phyloP scores from a whole-genome alignment of 2,113 vertebrate genomes.

The Coryphaenoides rupestris region DNA sequence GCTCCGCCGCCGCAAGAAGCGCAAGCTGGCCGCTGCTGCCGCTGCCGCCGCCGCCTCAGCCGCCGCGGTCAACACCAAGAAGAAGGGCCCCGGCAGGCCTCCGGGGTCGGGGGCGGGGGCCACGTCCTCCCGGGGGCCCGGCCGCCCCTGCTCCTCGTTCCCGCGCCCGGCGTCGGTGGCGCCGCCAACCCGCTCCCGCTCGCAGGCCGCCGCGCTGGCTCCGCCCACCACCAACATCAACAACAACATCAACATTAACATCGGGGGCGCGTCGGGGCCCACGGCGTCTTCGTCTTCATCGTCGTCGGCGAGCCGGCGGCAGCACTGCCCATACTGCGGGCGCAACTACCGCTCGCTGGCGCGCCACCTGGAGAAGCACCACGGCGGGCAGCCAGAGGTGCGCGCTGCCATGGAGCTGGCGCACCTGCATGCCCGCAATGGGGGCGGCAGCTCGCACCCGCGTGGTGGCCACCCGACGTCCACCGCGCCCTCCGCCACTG shows the following conservation, averaged over 20 bases:
- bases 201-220: conserved; percentile 46
- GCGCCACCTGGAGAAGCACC: conserved; percentile 75
- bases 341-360: conserved; percentile 73
- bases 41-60: no score
- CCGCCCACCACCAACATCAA: conserved; percentile 73
- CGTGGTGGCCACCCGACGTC: conserved; percentile 27
- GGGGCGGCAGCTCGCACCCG: conserved; percentile 47
- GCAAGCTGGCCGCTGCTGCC: conserved; percentile 60
- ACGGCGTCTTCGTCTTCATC: no score
- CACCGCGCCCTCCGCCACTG: no score
- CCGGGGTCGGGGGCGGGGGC: not conserved
- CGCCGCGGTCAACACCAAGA: conserved; percentile 37
- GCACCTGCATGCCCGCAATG: conserved; percentile 42
- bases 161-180: conserved; percentile 45
- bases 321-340: conserved; percentile 73
- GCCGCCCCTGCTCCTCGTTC: conserved; percentile 67
- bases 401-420: conserved; percentile 72
- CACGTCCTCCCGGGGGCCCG: conserved; percentile 46
- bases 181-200: conserved; percentile 33
- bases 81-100: conserved; percentile 38
- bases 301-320: conserved; percentile 57
- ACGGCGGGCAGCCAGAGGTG: conserved; percentile 71
- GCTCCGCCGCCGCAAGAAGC: conserved; percentile 72
- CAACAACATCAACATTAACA: conserved; percentile 79
- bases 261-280: conserved; percentile 48